phyloP scores from a whole-genome alignment of 2,888 invertebrate species.

The Diaprepes abbreviatus region DNA sequence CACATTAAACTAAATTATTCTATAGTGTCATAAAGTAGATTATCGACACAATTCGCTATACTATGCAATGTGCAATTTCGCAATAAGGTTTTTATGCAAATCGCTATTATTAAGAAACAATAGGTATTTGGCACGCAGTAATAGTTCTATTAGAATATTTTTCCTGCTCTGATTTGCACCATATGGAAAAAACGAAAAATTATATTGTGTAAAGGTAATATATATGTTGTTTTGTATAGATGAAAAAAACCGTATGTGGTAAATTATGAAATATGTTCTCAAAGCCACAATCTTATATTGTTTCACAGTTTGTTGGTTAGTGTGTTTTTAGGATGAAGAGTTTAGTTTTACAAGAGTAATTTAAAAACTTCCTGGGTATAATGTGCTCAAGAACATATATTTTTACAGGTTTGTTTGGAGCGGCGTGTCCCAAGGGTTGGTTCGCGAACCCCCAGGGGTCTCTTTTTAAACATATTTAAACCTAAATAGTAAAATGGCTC shows the following conservation, averaged over 20 bases:
- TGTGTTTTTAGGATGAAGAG: no score
- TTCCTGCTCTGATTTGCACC: conserved; percentile 26
- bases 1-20: not conserved
- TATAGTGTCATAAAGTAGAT: conserved; percentile 9
- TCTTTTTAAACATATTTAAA: no score
- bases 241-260: not conserved
- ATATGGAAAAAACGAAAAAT: conserved; percentile 5
- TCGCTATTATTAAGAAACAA: conserved; percentile 28
- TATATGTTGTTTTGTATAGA: not conserved
- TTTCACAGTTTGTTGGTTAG: no score
- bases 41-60: not conserved
- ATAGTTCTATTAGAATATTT: conserved; percentile 19
- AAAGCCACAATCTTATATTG: no score
- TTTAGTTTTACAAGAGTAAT: no score
- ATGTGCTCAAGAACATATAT: no score
- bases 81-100: conserved; percentile 30
- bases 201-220: not conserved
- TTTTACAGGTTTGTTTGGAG: no score
- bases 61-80: conserved; percentile 22
- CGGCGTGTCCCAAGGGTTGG: no score
- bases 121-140: conserved; percentile 17
- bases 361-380: no score
- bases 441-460: no score
- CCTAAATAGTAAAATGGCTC: no score
- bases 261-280: no score